Conservation (phyloP, 2,888 invertebrate species). For the Peribatodes rhomboidaria region DNA sequence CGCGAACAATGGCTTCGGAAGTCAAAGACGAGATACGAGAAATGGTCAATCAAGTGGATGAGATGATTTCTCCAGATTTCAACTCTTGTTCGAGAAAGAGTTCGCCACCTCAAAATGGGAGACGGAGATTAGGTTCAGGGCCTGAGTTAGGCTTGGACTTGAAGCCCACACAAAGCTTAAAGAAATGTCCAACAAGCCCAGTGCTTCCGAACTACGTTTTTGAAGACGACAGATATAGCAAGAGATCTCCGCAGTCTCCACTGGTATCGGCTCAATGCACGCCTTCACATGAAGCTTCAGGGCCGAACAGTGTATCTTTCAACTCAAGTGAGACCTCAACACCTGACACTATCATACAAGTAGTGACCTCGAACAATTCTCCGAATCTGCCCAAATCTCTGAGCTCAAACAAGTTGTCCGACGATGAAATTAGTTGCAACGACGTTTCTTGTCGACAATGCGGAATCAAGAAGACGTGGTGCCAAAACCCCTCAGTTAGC, state of each 20-base stretch:
- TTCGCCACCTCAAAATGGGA: conserved; percentile 79
- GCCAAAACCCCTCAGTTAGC: conserved; percentile 90
- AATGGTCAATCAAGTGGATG: conserved; percentile 91
- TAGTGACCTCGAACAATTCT: conserved; percentile 75
- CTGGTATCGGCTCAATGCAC: conserved; percentile 75
- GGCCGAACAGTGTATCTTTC: conserved; percentile 80
- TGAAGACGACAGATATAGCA: conserved; percentile 70
- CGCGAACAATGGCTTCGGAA: conserved; percentile 92
- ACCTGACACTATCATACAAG: conserved; percentile 83
- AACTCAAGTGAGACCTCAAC: conserved; percentile 85
- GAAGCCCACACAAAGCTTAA: conserved; percentile 64
- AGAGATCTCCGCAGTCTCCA: conserved; percentile 75
- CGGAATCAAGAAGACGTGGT: conserved; percentile 86
- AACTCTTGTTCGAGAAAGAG: conserved; percentile 70
- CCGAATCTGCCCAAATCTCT: conserved; percentile 82
- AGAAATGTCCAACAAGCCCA: conserved; percentile 83
- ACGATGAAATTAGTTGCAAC: conserved; percentile 84
- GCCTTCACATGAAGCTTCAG: conserved; percentile 77
- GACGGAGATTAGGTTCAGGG: conserved; percentile 77
- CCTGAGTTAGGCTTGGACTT: conserved; percentile 79
- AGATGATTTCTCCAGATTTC: conserved; percentile 86
- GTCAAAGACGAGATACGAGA: conserved; percentile 92
- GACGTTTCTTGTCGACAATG: conserved; percentile 81
- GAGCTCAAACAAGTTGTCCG: conserved; percentile 86
- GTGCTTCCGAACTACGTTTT: conserved; percentile 68